Evolutionary conservation across 1,140 invertebrate species (phyloP).

Genomic region (Saxidomus purpurata): DNA sequence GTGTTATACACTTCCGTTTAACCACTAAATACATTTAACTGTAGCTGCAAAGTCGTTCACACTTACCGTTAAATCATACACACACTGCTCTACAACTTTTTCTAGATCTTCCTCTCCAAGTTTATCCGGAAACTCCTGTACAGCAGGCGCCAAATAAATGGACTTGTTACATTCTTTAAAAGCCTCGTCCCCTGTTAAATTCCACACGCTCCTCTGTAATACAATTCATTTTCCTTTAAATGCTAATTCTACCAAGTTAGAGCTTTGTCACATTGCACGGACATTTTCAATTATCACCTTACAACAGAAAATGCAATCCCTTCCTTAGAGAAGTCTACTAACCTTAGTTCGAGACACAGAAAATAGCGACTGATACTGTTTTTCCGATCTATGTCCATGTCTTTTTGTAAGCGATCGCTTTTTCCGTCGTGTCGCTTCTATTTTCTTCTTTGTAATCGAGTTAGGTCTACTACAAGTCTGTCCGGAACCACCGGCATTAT

Average conservation of each 20-base stretch:
- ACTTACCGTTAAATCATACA: not conserved
- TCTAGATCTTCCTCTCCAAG: not conserved
- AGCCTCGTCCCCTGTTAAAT: not conserved
- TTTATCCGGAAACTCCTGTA: not conserved
- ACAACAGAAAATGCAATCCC: no score
- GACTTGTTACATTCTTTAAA: not conserved
- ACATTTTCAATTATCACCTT: no score
- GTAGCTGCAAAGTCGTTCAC: no score
- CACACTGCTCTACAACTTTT: not conserved
- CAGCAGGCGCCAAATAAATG: not conserved
- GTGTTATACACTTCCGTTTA: no score
- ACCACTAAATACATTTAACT: no score
- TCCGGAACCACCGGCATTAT: not conserved
- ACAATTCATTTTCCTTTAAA: no score
- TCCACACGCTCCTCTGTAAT: not conserved
- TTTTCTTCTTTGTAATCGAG: not conserved
- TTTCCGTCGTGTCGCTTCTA: not conserved
- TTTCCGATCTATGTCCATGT: no score
- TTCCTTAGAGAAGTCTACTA: no score
- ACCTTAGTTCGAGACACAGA: no score
- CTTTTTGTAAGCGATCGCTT: not conserved
- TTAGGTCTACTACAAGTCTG: not conserved
- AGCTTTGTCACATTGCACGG: no score
- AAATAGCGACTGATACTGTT: no score
- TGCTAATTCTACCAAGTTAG: no score